A percentile compares a stretch with the other conserved stretches of the same genome.
Evolutionary conservation across 1,140 invertebrate species (phyloP).

Genomic region (Dendroctonus ponderosae): DNA sequence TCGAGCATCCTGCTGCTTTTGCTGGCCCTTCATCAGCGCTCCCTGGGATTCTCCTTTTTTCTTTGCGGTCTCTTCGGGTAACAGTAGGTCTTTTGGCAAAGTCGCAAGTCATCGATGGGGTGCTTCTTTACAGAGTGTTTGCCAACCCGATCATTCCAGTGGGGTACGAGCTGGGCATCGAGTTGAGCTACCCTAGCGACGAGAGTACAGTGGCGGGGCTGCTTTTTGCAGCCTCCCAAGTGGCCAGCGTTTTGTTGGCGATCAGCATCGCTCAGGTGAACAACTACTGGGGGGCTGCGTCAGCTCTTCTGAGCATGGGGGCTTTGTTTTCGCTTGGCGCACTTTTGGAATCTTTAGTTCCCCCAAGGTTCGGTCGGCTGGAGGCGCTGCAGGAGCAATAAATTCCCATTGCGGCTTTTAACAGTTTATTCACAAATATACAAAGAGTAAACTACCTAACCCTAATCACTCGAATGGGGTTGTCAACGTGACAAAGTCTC

Average conservation of each 20-base stretch:
- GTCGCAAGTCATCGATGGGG: background rate
- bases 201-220: conserved; percentile 41
- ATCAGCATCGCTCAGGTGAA: conserved; percentile 2
- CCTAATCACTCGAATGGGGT: too few species aligned
- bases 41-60: too few species aligned
- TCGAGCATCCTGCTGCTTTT: too few species aligned
- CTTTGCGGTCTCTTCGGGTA: too few species aligned
- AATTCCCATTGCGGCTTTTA: too few species aligned
- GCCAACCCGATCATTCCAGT: conserved; percentile 33
- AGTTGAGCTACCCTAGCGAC: conserved; percentile 40
- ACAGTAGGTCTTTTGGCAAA: background rate
- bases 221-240: conserved; percentile 37
- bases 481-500: too few species aligned
- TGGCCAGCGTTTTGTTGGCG: conserved; percentile 20
- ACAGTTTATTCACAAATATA: too few species aligned
- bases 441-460: too few species aligned
- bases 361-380: background rate
- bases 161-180: conserved; percentile 41
- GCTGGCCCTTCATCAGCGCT: too few species aligned
- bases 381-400: background rate
- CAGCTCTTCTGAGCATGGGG: background rate
- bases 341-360: background rate
- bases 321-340: background rate
- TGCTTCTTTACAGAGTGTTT: conserved; percentile 36
- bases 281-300: background rate